Percentiles rank a stretch among this genome's conserved stretches.
Conservation (phyloP, 2,113 vertebrate species). For the Arvicanthis niloticus region DNA sequence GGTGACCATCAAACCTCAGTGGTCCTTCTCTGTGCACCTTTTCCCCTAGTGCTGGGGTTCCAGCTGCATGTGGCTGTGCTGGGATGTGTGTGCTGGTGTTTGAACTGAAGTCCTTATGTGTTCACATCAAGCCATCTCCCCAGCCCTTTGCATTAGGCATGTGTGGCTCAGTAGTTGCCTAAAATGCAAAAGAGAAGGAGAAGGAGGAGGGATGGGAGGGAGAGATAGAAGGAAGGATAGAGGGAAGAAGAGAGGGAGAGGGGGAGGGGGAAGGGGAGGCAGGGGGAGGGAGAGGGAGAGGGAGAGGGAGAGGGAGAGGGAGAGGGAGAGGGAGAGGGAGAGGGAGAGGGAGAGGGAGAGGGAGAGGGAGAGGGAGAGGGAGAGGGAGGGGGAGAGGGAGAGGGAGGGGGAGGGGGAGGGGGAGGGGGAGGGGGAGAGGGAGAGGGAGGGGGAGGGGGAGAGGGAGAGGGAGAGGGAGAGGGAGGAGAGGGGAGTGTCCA, state of each 20-base stretch:
- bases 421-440: neutral
- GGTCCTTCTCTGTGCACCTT: neutral
- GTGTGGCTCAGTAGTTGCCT: neutral
- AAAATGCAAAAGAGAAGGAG: neutral
- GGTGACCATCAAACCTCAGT: neutral
- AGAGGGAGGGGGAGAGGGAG: neutral
- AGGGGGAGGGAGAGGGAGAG: accelerated
- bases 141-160: neutral
- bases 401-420: neutral
- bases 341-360: accelerated
- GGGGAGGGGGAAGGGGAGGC: neutral
- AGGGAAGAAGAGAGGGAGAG: neutral
- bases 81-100: neutral
- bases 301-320: no score
- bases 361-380: no score
- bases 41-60: neutral
- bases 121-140: neutral
- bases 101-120: neutral
- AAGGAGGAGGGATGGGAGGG: accelerated
- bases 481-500: neutral
- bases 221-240: no score
- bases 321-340: no score
- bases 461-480: neutral
- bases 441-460: no score
- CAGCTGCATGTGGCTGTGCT: neutral